Base-by-base conservation (phyloP, 2,888 invertebrate genomes). In the Cerceris rybyensis region DNA sequence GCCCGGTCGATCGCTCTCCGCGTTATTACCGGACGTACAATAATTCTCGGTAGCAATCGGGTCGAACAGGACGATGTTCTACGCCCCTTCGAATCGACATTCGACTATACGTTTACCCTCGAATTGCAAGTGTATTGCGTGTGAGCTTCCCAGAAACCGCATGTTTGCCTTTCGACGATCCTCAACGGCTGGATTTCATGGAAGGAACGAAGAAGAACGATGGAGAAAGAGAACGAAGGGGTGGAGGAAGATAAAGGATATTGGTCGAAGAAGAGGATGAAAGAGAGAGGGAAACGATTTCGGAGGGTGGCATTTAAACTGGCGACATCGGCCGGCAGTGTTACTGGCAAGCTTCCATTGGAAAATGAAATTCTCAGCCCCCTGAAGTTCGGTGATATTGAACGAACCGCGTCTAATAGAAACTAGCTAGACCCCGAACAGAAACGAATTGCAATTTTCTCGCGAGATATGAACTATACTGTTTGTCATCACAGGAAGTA, bases 321-420 rank as follows among this genome's bases (percentile, higher is more conserved):
- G 46, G 8, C 49, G 58, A 72, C 75, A 70, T 58, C 52, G 70
- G 71, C 57, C 46, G 64, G 16, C 17, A 41, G 42, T 63, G 68
- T 74, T 68, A 58, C 72, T 70, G 65, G 61, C 82, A 82, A 81
- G 52, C 68, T 72, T 74, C 82, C 73, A 79, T 66, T 16, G 79
- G 57, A 43, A 82, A 79, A 82, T 82, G 75, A 82, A 78, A 81
- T 82, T 79, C 75, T 75, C 67, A 16, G 60, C 64, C 8, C 17
- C 64, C 8, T 8, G 49, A 6, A 55, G 63, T 49, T 55, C 46
- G 57, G 8, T 59, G 61, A 66, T 70, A 66, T 75, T 28, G 75
- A 63, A 58, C 70, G 52, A 16, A 42, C 17, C 6, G 43, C 2
- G 6, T 52, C 66, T 66, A 70, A 70, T 66, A 68, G 77, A 54